Percentiles rank a stretch among this genome's conserved stretches.
phyloP scores from a whole-genome alignment of 2,113 vertebrate genomes.

The Miniopterus natalensis region DNA sequence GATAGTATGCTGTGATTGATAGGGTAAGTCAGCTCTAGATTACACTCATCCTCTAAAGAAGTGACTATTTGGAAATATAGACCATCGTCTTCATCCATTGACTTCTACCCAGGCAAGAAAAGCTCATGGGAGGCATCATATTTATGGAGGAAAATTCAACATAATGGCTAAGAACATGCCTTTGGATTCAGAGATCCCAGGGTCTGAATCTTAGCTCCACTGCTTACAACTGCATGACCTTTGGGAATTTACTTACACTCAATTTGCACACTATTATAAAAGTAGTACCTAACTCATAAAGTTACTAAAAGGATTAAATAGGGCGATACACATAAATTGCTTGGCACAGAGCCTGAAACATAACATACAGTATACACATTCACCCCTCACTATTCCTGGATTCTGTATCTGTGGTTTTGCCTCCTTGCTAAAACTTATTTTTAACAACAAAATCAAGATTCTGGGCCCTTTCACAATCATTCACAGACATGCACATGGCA shows the following conservation, averaged over 20 bases:
- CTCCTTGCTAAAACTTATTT: not conserved
- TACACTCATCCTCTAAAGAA: not conserved
- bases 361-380: not conserved
- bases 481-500: not conserved
- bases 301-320: not conserved
- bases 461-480: not conserved
- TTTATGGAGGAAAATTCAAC: not conserved
- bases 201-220: not conserved
- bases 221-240: not conserved
- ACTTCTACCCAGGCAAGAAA: not conserved
- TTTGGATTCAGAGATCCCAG: not conserved
- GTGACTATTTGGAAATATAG: not conserved
- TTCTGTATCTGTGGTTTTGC: not conserved
- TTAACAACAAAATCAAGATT: not conserved
- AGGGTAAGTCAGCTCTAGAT: not conserved
- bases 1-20: not conserved
- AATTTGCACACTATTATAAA: not conserved
- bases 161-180: not conserved
- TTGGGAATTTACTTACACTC: not conserved
- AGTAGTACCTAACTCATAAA: not conserved
- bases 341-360: not conserved
- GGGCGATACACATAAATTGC: not conserved
- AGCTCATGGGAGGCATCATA: not conserved
- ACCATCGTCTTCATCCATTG: not conserved
- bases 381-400: not conserved